Percentiles rank a stretch among this genome's conserved stretches.
phyloP scores from a whole-genome alignment of 2,888 invertebrate genomes.

The Elysia crispata region DNA sequence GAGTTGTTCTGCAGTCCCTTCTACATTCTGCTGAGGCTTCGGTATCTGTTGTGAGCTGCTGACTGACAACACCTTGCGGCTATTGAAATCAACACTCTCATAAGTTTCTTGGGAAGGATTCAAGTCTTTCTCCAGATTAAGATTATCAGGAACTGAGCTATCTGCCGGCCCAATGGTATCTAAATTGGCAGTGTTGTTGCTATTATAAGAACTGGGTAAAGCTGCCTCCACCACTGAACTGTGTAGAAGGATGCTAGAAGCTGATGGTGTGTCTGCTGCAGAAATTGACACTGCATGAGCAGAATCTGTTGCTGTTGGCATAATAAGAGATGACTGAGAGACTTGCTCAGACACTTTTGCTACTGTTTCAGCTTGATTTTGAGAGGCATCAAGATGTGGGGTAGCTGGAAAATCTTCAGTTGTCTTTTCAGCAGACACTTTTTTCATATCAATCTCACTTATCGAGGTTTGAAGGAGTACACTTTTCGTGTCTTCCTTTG shows the following conservation, averaged over 20 bases:
- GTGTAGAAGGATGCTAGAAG: too few relatives aligned
- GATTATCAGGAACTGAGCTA: neutral
- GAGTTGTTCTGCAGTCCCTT: neutral
- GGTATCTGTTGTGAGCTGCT: neutral
- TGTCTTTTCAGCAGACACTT: neutral
- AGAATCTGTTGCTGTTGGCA: too few relatives aligned
- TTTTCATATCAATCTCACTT: too few relatives aligned
- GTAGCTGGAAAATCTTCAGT: neutral
- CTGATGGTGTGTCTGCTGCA: too few relatives aligned
- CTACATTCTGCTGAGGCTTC: neutral
- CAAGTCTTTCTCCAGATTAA: neutral
- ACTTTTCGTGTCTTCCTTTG: neutral
- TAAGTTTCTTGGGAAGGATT: conserved; percentile 30
- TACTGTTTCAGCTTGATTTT: too few relatives aligned
- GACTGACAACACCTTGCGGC: conserved; percentile 50
- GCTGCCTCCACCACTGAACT: neutral
- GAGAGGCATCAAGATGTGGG: too few relatives aligned
- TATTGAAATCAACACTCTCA: conserved; percentile 47
- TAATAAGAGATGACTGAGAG: too few relatives aligned
- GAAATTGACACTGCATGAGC: too few relatives aligned
- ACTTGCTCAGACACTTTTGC: too few relatives aligned
- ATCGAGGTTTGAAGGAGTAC: too few relatives aligned
- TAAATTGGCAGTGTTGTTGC: neutral
- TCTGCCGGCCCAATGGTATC: neutral
- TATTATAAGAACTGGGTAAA: neutral